Conservation (phyloP, 2,113 vertebrate species). For the Agapornis roseicollis region DNA sequence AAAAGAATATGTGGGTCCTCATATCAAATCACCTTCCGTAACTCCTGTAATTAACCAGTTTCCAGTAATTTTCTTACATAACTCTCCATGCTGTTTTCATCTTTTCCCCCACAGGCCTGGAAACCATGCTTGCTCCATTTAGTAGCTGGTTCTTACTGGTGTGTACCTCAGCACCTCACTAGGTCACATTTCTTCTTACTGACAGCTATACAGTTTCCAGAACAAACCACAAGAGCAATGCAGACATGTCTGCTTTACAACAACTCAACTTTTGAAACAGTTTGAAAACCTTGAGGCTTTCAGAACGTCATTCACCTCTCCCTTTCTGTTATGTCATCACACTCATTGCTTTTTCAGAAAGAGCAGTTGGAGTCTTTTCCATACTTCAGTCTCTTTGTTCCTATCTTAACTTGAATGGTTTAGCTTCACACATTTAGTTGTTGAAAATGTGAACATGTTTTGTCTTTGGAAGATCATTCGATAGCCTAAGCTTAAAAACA, state of each 20-base stretch:
- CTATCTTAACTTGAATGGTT: neutral
- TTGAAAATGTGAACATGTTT: neutral
- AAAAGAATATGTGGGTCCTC: neutral
- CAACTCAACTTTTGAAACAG: neutral
- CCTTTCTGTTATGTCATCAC: neutral
- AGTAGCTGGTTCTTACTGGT: neutral
- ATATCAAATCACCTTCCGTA: neutral
- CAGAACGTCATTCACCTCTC: neutral
- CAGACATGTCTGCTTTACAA: neutral
- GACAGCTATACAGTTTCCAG: neutral
- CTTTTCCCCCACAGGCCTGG: neutral
- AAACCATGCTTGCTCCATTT: neutral
- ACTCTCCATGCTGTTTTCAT: neutral
- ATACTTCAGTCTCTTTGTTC: neutral
- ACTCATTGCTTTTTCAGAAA: neutral
- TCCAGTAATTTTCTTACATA: neutral
- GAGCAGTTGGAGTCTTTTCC: neutral
- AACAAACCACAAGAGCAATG: neutral
- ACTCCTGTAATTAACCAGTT: neutral
- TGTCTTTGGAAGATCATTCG: neutral
- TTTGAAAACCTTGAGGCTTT: neutral
- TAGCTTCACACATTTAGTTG: neutral
- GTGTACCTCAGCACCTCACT: neutral
- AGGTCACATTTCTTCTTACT: neutral
- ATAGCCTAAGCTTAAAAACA: neutral